Conservation (phyloP, 2,113 vertebrate genomes). For the Sisor rabdophorus region DNA sequence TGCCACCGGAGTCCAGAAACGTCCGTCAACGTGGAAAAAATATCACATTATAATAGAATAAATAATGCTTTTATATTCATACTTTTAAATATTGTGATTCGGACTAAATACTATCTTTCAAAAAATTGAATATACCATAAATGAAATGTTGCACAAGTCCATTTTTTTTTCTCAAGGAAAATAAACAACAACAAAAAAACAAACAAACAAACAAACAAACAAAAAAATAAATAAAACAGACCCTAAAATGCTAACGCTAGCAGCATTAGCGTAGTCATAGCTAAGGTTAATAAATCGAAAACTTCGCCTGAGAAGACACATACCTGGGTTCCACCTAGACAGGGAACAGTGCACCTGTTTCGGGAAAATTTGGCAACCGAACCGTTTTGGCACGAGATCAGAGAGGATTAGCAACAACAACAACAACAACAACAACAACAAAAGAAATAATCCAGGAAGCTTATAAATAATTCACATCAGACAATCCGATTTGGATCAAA, state of each 20-base stretch:
- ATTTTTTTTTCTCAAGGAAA: slow-evolving; percentile 13
- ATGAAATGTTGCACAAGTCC: slow-evolving; percentile 48
- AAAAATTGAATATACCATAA: slow-evolving; percentile 50
- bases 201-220: not conserved
- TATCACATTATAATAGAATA: slow-evolving; percentile 52
- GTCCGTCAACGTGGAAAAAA: slow-evolving; percentile 47
- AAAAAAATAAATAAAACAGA: not conserved
- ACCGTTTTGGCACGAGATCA: slow-evolving; percentile 40
- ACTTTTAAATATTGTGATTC: slow-evolving; percentile 51
- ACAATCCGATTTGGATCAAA: slow-evolving; percentile 7
- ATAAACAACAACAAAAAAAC: slow-evolving; percentile 21
- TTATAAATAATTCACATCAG: slow-evolving; percentile 7
- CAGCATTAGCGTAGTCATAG: slow-evolving; percentile 36
- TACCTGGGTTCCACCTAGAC: slow-evolving; percentile 43
- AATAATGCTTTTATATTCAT: slow-evolving; percentile 54
- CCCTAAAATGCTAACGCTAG: slow-evolving; percentile 44
- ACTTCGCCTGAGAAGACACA: slow-evolving; percentile 51
- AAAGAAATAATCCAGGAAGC: not conserved
- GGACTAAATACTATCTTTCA: slow-evolving; percentile 53
- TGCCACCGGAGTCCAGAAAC: slow-evolving; percentile 35
- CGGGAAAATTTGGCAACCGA: slow-evolving; percentile 43
- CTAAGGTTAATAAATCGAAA: slow-evolving; percentile 34
- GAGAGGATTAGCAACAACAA: slow-evolving; percentile 31
- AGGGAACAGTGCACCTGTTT: slow-evolving; percentile 45
- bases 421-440: not conserved